phyloP scores from a whole-genome alignment of 2,888 invertebrate genomes.

The Tipula helvola region DNA sequence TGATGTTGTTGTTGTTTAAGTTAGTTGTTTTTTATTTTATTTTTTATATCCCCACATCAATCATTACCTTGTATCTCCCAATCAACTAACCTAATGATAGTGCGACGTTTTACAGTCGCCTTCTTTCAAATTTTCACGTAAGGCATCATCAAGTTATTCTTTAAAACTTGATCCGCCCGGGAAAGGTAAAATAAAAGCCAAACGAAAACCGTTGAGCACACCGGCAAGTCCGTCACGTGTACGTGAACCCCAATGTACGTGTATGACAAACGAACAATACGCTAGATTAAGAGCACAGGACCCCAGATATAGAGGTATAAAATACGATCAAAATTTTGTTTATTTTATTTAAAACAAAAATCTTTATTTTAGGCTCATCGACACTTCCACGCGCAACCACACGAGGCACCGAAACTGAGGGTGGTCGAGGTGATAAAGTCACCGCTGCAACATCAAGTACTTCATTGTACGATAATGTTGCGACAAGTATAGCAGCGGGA shows the following conservation, averaged over 20 bases:
- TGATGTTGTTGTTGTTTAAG: background rate
- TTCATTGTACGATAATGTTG: conserved; percentile 76
- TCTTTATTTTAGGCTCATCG: conserved; percentile 52
- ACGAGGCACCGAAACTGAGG: conserved; percentile 56
- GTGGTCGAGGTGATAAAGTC: conserved; percentile 49
- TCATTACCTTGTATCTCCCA: conserved; percentile 29
- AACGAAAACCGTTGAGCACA: conserved; percentile 84
- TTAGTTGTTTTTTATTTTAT: background rate
- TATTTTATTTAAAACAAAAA: background rate
- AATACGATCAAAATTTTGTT: background rate
- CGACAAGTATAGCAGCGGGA: conserved; percentile 20
- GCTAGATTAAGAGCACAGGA: conserved; percentile 74
- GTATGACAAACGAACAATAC: conserved; percentile 89
- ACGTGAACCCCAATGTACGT: conserved; percentile 85
- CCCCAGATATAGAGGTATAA: conserved; percentile 57
- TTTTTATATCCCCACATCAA: background rate
- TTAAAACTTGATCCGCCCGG: conserved; percentile 83
- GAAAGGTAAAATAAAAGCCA: conserved; percentile 76
- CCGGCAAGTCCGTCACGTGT: conserved; percentile 80
- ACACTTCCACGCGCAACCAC: conserved; percentile 69
- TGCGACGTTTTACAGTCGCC: conserved; percentile 78
- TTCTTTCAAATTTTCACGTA: conserved; percentile 94
- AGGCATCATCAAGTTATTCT: conserved; percentile 94
- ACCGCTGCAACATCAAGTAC: conserved; percentile 79
- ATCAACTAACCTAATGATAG: conserved; percentile 41